Evolutionary conservation across 2,797 vertebrate species (phyloP).

Genomic region (Ispidina picta): DNA sequence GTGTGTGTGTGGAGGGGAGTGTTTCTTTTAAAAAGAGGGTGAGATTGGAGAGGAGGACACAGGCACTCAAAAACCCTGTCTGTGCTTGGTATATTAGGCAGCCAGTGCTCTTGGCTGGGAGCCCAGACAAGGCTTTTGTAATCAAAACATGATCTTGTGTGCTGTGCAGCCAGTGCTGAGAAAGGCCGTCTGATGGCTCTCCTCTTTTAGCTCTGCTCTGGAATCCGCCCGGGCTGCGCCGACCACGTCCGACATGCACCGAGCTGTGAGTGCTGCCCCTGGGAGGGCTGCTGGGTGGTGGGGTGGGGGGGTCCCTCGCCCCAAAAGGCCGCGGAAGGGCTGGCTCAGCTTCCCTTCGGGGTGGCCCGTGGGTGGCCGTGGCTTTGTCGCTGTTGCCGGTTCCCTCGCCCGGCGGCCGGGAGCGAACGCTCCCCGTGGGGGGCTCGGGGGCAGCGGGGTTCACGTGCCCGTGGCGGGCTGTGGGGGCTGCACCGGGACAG

Average conservation of each 20-base stretch:
- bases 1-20: background rate
- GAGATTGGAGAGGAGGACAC: constrained; percentile 61
- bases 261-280: constrained; percentile 89
- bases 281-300: background rate
- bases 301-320: constrained; percentile 22
- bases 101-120: constrained; percentile 86
- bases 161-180: constrained; percentile 86
- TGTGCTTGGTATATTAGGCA: constrained; percentile 72
- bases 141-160: constrained; percentile 96
- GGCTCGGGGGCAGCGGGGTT: too few species aligned
- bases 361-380: background rate
- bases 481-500: background rate
- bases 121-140: constrained; percentile 94
- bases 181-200: constrained; percentile 81
- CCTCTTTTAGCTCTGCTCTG: constrained; percentile 85
- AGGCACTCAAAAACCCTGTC: constrained; percentile 53
- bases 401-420: background rate
- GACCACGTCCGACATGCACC: constrained; percentile 87
- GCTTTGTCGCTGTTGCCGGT: background rate
- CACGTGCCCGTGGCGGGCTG: too few species aligned
- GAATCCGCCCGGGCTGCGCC: constrained; percentile 81
- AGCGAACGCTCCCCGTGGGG: background rate
- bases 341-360: background rate
- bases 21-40: constrained; percentile 60
- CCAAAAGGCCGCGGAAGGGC: background rate